phyloP scores from a whole-genome alignment of 2,113 vertebrate species.

The Leptobrachium ailaonicum region DNA sequence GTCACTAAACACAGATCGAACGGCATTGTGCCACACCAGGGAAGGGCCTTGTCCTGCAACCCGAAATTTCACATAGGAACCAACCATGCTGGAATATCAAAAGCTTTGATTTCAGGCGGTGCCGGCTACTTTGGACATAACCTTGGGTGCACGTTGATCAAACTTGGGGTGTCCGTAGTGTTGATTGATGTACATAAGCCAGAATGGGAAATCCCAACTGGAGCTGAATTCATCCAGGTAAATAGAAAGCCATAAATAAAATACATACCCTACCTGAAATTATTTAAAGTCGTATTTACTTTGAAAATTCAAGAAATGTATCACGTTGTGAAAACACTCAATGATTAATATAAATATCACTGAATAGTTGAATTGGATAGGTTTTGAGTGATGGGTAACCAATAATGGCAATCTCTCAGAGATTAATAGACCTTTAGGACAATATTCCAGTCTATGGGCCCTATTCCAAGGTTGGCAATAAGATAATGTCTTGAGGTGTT shows the following conservation, averaged over 20 bases:
- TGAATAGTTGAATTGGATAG: no score
- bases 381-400: no score
- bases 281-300: no score
- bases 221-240: constrained; percentile 81
- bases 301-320: no score
- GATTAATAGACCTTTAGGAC: no score
- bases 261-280: neutral
- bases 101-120: constrained; percentile 85
- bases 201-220: constrained; percentile 69
- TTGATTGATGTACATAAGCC: constrained; percentile 80
- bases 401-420: no score
- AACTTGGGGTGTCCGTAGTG: constrained; percentile 72
- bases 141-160: constrained; percentile 76
- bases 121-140: constrained; percentile 88
- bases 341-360: no score
- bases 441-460: no score
- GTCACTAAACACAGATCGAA: constrained; percentile 59
- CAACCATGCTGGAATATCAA: constrained; percentile 42
- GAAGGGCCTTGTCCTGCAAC: constrained; percentile 48
- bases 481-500: no score
- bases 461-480: no score
- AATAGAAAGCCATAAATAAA: neutral
- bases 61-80: constrained; percentile 5
- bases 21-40: constrained; percentile 48
- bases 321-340: no score